Base-by-base conservation (phyloP, 2,888 invertebrate genomes). In the Tachina grossa region DNA sequence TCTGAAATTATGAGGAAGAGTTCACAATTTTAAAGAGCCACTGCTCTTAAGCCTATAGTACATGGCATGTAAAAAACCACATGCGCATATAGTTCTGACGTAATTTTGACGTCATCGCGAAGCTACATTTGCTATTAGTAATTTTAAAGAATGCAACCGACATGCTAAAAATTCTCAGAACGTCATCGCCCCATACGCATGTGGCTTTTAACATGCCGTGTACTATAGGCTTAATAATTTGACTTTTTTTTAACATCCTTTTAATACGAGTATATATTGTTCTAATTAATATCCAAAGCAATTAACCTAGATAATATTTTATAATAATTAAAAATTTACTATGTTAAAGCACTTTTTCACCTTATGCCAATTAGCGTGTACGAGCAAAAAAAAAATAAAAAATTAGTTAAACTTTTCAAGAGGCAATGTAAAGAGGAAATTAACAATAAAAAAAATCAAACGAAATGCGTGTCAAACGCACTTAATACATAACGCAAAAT, bases 401-500 rank as follows among this genome's bases (percentile, higher is more conserved):
- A 51, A 49, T 3, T n/a, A 49, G 8, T 11, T 45, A 57, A 19
- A 57, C 57, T 49, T 47, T 47, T 31, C 31, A 31, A 41, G 51
- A 51, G 61, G 63, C 41, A 76, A 31, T 55, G 19, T 6, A 19
- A 10, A 65, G 53, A 76, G 22, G 14, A 4, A 55, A 59, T 59
- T 51, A 75, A 45, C 11, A 31, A 22, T 61, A 65, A 31, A 65
- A 59, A 31, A 72, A 57, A 65, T 84, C 71, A 59, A 75, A 80
- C 57, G n/a, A 63, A 41, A 51, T 84, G 84, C 84, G 84, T 84
- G 84, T 16, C 80, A 22, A 80, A 71, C 71, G 75, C 80, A 76
- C 75, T 69, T 57, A 83, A 71, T 31, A 6, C 5, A 31, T 49
- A 71, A 65, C 71, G 16, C 16, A 1, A 39, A 53, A 41, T 51